Evolutionary conservation across 2,797 vertebrate species (phyloP).

Genomic region (Sebastes matsubarae): DNA sequence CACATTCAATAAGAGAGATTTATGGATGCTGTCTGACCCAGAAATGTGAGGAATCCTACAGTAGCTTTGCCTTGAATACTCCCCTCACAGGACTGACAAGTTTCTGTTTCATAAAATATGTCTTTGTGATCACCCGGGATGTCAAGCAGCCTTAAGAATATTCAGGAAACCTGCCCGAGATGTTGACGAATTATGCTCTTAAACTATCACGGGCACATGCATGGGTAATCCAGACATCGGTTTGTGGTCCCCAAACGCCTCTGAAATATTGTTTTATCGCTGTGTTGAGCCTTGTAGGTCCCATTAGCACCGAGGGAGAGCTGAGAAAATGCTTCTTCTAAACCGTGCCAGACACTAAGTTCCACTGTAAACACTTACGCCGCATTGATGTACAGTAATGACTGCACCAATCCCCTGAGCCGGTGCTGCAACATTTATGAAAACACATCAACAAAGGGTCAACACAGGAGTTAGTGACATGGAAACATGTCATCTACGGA

Average conservation of each 20-base stretch:
- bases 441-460: conserved; percentile 19
- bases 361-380: background rate
- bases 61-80: conserved; percentile 29
- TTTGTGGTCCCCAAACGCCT: background rate
- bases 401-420: conserved; percentile 3
- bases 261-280: conserved; percentile 8
- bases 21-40: conserved; percentile 61
- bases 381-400: conserved; percentile 3
- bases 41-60: conserved; percentile 50
- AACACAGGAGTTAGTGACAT: conserved; percentile 6
- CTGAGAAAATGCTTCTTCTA: conserved; percentile 1
- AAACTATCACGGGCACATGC: background rate
- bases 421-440: conserved; percentile 18
- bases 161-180: conserved; percentile 11
- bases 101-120: conserved; percentile 42
- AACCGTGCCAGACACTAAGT: background rate
- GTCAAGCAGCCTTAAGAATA: conserved; percentile 20
- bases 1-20: conserved; percentile 73
- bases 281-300: conserved; percentile 4
- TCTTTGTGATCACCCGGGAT: conserved; percentile 34
- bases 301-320: conserved; percentile 10
- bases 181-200: conserved; percentile 41
- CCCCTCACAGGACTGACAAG: conserved; percentile 3
- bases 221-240: conserved; percentile 4
- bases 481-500: conserved; percentile 31